Evolutionary conservation across 2,888 invertebrate species (phyloP).

Genomic region (Schizotus pectinicornis): DNA sequence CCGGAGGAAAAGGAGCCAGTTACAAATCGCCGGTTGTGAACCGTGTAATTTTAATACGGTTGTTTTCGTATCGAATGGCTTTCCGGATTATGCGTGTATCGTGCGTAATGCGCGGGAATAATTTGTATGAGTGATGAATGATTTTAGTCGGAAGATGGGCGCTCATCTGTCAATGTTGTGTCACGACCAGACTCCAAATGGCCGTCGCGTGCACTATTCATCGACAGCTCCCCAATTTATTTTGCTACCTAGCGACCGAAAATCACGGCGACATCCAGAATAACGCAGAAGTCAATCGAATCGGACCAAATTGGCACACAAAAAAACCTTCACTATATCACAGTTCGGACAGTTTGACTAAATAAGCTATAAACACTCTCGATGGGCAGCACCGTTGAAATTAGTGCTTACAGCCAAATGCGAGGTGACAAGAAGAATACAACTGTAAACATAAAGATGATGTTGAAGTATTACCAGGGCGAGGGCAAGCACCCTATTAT

Average conservation of each 20-base stretch:
- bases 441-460: too few species aligned
- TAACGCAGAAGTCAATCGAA: neutral
- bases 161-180: conserved; percentile 20
- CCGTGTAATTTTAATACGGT: conserved; percentile 1
- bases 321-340: too few species aligned
- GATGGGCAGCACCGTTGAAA: too few species aligned
- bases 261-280: conserved; percentile 4
- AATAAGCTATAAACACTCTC: too few species aligned
- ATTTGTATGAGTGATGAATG: conserved; percentile 13
- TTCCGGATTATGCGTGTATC: neutral
- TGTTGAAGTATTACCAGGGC: too few species aligned
- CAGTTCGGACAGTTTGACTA: too few species aligned
- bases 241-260: conserved; percentile 10
- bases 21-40: conserved; percentile 10
- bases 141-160: conserved; percentile 5
- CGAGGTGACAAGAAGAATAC: too few species aligned
- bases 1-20: neutral
- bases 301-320: too few species aligned
- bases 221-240: conserved; percentile 17
- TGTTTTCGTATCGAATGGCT: conserved; percentile 1
- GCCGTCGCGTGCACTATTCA: conserved; percentile 22
- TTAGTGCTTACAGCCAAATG: too few species aligned
- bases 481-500: too few species aligned
- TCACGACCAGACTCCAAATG: conserved; percentile 17
- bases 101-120: neutral